Percentiles rank a stretch among this genome's conserved stretches.
phyloP scores from a whole-genome alignment of 2,113 vertebrate genomes.

The Xiphias gladius region DNA sequence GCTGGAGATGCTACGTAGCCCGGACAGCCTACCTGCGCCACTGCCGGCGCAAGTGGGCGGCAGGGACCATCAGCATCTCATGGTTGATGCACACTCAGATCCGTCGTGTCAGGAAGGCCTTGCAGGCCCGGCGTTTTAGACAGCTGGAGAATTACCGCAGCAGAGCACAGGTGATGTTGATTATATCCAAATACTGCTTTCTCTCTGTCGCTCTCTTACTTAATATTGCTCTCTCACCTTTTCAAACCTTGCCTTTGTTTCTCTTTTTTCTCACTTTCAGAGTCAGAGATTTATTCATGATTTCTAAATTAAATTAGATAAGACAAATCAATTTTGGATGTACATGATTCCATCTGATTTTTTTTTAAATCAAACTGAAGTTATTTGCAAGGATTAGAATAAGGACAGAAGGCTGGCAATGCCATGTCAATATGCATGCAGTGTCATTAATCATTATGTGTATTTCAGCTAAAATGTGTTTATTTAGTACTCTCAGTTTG shows the following conservation, averaged over 20 bases:
- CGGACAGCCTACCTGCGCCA: slow-evolving; percentile 73
- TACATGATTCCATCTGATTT: neutral
- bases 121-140: slow-evolving; percentile 83
- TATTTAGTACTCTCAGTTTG: too few species aligned
- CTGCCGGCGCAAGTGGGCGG: slow-evolving; percentile 85
- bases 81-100: slow-evolving; percentile 83
- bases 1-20: slow-evolving; percentile 81
- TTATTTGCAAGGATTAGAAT: neutral
- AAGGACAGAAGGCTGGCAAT: too few species aligned
- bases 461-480: too few species aligned
- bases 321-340: neutral
- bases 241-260: slow-evolving; percentile 4
- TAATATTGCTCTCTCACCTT: slow-evolving; percentile 12
- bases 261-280: neutral
- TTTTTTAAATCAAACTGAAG: neutral
- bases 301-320: slow-evolving; percentile 61
- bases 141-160: slow-evolving; percentile 90
- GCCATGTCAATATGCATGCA: too few species aligned
- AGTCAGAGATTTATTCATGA: slow-evolving; percentile 21
- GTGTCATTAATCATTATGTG: too few species aligned
- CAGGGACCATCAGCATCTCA: slow-evolving; percentile 81
- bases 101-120: slow-evolving; percentile 77
- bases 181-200: neutral
- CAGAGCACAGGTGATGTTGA: slow-evolving; percentile 88
- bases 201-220: slow-evolving; percentile 6